phyloP scores from a whole-genome alignment of 2,888 invertebrate species.

The Bembecia ichneumoniformis region DNA sequence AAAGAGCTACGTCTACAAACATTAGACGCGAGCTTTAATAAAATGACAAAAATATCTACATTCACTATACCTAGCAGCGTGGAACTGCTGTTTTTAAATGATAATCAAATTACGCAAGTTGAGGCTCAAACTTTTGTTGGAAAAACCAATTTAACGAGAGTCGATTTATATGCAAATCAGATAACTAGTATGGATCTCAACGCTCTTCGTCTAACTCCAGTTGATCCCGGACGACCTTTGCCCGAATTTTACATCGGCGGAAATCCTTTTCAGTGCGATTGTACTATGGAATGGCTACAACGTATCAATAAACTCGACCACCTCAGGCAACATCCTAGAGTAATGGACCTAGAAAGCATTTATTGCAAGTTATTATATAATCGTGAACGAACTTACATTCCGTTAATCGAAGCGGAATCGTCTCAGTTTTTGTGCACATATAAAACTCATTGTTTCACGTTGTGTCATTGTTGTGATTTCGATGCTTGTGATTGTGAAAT shows the following conservation, averaged over 20 bases:
- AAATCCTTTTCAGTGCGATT: constrained; percentile 95
- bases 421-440: constrained; percentile 94
- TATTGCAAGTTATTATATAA: constrained; percentile 91
- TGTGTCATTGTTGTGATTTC: constrained; percentile 97
- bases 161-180: constrained; percentile 93
- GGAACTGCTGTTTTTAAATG: constrained; percentile 88
- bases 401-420: constrained; percentile 88
- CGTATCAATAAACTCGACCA: constrained; percentile 88
- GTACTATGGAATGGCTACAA: constrained; percentile 96
- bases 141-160: constrained; percentile 89
- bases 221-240: constrained; percentile 80
- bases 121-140: constrained; percentile 92
- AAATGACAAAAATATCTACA: constrained; percentile 82
- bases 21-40: constrained; percentile 92
- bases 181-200: constrained; percentile 92
- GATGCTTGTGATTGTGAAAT: constrained; percentile 98
- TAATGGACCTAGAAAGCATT: constrained; percentile 91
- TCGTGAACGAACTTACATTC: constrained; percentile 85
- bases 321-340: constrained; percentile 88
- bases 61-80: constrained; percentile 87
- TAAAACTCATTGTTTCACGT: constrained; percentile 92
- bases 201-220: constrained; percentile 85
- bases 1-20: constrained; percentile 83
- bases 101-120: constrained; percentile 87
- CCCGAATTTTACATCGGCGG: constrained; percentile 95